phyloP scores from a whole-genome alignment of 1,140 invertebrate genomes.

The Drosophila nikananu region DNA sequence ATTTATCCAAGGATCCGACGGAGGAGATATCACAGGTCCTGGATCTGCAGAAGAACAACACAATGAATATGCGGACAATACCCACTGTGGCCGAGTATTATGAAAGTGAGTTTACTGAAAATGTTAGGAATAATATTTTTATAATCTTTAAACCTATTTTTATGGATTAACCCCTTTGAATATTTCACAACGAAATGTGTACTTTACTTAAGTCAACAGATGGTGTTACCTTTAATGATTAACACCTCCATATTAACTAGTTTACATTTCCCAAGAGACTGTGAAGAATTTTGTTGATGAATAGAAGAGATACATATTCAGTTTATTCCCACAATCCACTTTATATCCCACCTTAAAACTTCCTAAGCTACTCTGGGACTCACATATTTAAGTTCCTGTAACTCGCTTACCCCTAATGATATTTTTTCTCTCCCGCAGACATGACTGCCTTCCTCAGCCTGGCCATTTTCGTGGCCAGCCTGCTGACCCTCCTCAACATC shows the following conservation, averaged over 20 bases:
- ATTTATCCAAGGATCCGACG: slow-evolving; percentile 17
- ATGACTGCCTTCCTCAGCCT: slow-evolving; percentile 76
- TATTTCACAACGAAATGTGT: background rate
- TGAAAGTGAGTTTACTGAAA: slow-evolving; percentile 59
- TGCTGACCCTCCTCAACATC: slow-evolving; percentile 78
- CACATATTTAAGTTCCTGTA: background rate
- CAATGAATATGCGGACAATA: slow-evolving; percentile 45
- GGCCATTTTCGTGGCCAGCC: slow-evolving; percentile 68
- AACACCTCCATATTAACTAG: background rate
- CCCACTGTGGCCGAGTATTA: slow-evolving; percentile 75
- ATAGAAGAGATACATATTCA: background rate
- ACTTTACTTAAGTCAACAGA: background rate
- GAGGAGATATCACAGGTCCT: slow-evolving; percentile 42
- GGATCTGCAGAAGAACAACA: slow-evolving; percentile 37
- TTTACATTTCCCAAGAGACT: no score
- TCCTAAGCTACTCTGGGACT: background rate
- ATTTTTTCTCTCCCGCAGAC: slow-evolving; percentile 45
- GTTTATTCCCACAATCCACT: background rate
- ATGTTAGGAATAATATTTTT: background rate
- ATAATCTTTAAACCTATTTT: background rate
- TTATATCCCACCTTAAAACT: no score
- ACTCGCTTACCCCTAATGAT: background rate
- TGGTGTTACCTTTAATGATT: slow-evolving; percentile 8
- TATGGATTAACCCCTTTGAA: background rate
- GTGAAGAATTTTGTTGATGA: background rate